Conservation (phyloP, 2,888 invertebrate genomes). For the Spisula solida region DNA sequence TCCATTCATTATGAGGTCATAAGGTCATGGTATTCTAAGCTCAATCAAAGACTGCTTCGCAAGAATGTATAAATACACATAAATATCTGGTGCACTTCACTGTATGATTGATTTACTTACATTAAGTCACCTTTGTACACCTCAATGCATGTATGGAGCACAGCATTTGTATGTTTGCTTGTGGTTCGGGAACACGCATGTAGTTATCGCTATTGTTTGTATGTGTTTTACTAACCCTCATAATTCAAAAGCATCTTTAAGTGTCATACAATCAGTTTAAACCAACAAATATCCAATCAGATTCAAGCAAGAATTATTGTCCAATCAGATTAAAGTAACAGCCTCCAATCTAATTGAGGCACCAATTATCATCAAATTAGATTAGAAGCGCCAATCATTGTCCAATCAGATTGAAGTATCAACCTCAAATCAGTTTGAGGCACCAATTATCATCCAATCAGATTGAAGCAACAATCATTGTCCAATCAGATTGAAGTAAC, state of each 20-base stretch:
- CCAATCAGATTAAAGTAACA: not conserved
- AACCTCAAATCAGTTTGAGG: not conserved
- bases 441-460: no score
- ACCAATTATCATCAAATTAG: no score
- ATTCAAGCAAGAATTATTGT: not conserved
- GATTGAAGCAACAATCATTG: no score
- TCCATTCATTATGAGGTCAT: not conserved
- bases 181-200: not conserved
- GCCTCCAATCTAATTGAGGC: not conserved
- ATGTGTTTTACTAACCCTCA: not conserved
- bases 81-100: not conserved
- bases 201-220: not conserved
- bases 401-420: not conserved
- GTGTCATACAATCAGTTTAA: not conserved
- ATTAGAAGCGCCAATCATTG: no score
- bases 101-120: not conserved
- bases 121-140: not conserved
- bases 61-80: not conserved
- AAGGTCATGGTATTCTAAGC: not conserved
- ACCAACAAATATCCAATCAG: not conserved
- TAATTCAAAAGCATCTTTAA: not conserved
- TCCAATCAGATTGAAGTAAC: not conserved
- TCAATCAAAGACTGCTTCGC: not conserved
- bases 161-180: not conserved
- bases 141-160: not conserved